Evolutionary conservation across 2,113 vertebrate genomes (phyloP).

Genomic region (Cinclus cinclus): DNA sequence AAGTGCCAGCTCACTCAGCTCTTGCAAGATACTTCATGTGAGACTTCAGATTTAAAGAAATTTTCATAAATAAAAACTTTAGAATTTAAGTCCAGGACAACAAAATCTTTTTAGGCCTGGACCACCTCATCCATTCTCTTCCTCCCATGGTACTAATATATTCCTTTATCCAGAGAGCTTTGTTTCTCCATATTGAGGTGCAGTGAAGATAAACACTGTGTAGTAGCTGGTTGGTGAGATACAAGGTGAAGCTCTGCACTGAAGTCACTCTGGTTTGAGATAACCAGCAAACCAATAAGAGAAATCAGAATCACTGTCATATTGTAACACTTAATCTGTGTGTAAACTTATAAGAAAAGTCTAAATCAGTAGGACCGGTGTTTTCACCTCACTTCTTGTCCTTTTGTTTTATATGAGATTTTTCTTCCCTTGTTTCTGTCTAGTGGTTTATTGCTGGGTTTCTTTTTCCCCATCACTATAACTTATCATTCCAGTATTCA

Average conservation of each 20-base stretch:
- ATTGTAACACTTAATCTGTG: neutral
- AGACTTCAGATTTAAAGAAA: neutral
- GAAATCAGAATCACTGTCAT: neutral
- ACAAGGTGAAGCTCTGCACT: neutral
- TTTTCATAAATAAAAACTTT: neutral
- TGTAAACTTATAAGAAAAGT: neutral
- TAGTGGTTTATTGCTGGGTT: neutral
- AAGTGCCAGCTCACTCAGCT: neutral
- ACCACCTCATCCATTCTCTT: neutral
- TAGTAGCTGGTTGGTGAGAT: neutral
- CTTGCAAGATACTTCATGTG: neutral
- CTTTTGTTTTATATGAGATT: neutral
- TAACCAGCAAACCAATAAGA: neutral
- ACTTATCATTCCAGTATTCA: constrained; percentile 4
- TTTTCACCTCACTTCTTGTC: neutral
- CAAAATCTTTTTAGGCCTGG: neutral
- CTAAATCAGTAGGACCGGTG: neutral
- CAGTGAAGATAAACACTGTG: neutral
- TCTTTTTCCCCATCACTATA: neutral
- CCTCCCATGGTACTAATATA: neutral
- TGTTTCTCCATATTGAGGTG: neutral
- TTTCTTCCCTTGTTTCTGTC: neutral
- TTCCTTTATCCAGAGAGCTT: neutral
- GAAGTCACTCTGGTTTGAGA: neutral
- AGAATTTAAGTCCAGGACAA: neutral